Evolutionary conservation across 2,888 invertebrate genomes (phyloP), one percentile per base, ranked within the genome.

Genomic region (Brachyopa scutellaris): DNA sequence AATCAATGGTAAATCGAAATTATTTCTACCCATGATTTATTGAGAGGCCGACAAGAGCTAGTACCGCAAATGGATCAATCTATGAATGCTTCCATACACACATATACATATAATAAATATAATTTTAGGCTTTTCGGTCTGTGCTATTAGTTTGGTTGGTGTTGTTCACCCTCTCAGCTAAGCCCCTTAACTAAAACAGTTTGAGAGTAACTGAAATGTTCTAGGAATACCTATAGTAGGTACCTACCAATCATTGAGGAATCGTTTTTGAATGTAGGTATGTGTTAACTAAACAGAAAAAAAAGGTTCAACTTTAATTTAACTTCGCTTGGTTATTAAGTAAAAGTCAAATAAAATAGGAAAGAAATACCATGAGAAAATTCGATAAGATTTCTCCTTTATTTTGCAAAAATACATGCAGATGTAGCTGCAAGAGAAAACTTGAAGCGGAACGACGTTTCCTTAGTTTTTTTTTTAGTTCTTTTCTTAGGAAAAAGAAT

Each of bases 381-480:
- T 36, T 62, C 47, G 36, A 36, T 26, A 45, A 61, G 45, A 45
- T 42, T 26, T 40, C 7, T 5, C 15, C n/a, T 26, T 47, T 23
- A 26, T 49, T 47, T 17, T 51, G 1, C 11, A 33, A 67, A 67
- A 47, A 17, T 69, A 57, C 67, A 69, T 17, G 47, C 33, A 45
- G 21, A 55, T 47, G 47, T 23, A 45, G 21, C 42, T 47, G 38
- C 38, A 57, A 69, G 57, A 36, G 67, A 57, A 69, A 69, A 69
- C 57, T 57, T 69, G 3, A 17, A 67, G 55, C 55, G 36, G 45
- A 55, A 57, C 23, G 67, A 67, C 67, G 55, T 36, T 53, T 67
- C 57, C n/a, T n/a, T n/a, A n/a, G n/a, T n/a, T n/a, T n/a, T n/a
- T n/a, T n/a, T n/a, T n/a, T n/a, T n/a, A n/a, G n/a, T n/a, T n/a